These are phyloP conservation scores for Drosophila anomelani DNA, from an alignment of 2,888 invertebrate genomes.

Conservation along the genomic window DNA sequence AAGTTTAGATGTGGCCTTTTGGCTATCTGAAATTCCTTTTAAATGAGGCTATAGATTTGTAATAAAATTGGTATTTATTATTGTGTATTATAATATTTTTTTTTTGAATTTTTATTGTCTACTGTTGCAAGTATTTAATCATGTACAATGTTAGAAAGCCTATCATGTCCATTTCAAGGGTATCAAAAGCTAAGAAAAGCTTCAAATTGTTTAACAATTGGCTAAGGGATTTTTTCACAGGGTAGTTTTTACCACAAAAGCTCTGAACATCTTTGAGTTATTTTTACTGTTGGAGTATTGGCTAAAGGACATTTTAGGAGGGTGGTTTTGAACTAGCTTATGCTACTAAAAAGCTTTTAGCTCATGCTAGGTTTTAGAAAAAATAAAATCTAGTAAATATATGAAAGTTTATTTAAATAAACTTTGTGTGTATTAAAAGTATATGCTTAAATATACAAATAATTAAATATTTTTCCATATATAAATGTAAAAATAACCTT, in stretches of 20 bases:
- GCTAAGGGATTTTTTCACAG: constrained; percentile 5
- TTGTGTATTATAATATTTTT: background rate
- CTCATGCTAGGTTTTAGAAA: background rate
- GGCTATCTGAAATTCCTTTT: no score
- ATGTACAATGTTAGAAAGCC: background rate
- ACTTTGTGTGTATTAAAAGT: no score
- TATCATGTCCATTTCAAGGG: background rate
- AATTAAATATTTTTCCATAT: background rate
- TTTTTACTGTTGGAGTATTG: background rate
- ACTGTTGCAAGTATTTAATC: background rate
- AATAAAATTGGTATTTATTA: no score
- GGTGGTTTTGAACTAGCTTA: background rate
- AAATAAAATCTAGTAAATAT: background rate
- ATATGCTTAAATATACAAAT: background rate
- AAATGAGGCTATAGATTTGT: background rate
- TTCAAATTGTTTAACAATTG: background rate
- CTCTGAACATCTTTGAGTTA: background rate
- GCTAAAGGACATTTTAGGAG: background rate
- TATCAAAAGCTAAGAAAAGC: background rate
- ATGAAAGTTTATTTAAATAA: background rate
- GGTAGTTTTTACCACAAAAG: background rate
- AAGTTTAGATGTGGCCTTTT: background rate
- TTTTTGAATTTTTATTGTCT: background rate
- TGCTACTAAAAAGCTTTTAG: background rate
- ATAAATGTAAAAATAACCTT: no score